These are phyloP conservation scores for Chondrosia reniformis DNA, from an alignment of 37 sponge, comb jelly and placozoan genomes.

Conservation along the genomic window DNA sequence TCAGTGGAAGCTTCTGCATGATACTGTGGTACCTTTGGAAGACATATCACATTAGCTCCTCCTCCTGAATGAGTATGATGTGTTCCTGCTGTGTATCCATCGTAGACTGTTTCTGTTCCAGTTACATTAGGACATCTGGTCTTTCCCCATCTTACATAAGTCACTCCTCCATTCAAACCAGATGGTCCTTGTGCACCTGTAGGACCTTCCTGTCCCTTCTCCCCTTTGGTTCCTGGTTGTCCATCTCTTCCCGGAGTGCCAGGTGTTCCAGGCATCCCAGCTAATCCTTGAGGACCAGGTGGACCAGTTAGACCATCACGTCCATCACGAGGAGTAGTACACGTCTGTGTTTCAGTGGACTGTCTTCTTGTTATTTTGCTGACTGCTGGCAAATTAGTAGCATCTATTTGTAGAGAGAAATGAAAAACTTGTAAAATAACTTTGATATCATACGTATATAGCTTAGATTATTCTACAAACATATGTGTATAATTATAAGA, in stretches of 20 bases:
- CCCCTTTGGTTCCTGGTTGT: not conserved
- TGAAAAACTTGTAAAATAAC: no score
- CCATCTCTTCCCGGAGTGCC: constrained; percentile 17
- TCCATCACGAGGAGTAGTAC: constrained; percentile 8
- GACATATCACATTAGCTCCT: constrained; percentile 45
- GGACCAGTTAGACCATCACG: constrained; percentile 15
- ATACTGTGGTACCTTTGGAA: constrained; percentile 28
- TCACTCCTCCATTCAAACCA: constrained; percentile 11
- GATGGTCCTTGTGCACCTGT: constrained; percentile 3
- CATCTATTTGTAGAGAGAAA: no score
- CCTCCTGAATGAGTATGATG: constrained; percentile 25
- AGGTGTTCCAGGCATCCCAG: not conserved
- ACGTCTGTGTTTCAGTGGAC: no score
- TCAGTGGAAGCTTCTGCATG: not conserved
- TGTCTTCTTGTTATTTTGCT: no score
- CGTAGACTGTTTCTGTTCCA: constrained; percentile 41
- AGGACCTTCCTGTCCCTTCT: not conserved
- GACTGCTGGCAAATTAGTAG: no score
- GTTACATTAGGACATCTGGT: constrained; percentile 26
- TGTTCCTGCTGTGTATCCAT: constrained; percentile 17
- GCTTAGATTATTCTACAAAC: no score
- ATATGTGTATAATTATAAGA: no score
- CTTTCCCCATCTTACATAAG: constrained; percentile 31
- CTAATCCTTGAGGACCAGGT: constrained; percentile 15
- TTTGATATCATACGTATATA: no score